phyloP scores from a whole-genome alignment of 2,888 invertebrate genomes.

The Actias luna region DNA sequence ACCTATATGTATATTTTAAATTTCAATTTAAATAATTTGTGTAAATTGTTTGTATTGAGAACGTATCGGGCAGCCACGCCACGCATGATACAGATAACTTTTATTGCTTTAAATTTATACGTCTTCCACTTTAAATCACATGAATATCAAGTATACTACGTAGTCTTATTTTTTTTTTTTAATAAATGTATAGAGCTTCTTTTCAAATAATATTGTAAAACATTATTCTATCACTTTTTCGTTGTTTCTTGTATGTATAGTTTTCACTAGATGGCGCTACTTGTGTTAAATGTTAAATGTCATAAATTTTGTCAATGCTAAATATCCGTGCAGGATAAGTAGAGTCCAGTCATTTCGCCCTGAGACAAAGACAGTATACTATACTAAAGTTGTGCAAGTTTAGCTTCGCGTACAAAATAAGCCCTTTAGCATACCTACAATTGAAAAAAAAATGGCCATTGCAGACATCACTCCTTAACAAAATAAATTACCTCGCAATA shows the following conservation, averaged over 20 bases:
- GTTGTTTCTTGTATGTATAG: background rate
- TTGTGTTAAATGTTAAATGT: background rate
- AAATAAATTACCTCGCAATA: background rate
- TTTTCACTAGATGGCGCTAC: background rate
- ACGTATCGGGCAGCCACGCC: constrained; percentile 16
- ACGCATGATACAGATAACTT: constrained; percentile 29
- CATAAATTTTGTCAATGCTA: background rate
- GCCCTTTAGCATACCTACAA: too few relatives aligned
- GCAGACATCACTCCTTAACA: background rate
- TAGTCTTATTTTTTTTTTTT: too few relatives aligned
- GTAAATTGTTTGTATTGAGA: constrained; percentile 14
- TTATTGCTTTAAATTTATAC: constrained; percentile 38
- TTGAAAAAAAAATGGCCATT: background rate
- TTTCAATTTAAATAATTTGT: constrained; percentile 12
- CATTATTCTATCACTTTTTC: too few relatives aligned
- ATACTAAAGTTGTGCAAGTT: too few relatives aligned
- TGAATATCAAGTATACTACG: background rate
- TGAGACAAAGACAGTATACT: too few relatives aligned
- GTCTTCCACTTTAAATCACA: constrained; percentile 15
- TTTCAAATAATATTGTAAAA: too few relatives aligned
- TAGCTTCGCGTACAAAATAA: too few relatives aligned
- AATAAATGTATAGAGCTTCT: too few relatives aligned
- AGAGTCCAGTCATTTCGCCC: too few relatives aligned
- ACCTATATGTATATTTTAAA: background rate
- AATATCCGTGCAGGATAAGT: too few relatives aligned